phyloP scores from a whole-genome alignment of 2,888 invertebrate genomes.

The Cancer borealis region DNA sequence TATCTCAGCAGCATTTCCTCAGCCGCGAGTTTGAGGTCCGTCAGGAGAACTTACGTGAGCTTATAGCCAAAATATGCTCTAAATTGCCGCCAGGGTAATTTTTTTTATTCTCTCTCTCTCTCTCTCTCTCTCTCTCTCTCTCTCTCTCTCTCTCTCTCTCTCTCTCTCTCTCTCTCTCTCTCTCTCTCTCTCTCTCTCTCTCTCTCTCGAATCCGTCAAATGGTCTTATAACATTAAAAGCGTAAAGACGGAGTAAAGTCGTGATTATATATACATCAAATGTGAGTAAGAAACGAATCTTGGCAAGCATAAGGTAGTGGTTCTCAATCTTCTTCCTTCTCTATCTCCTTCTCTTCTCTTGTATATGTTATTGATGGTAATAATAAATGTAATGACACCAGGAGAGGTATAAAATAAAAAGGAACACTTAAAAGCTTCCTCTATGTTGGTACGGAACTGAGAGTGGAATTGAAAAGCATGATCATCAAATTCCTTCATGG shows the following conservation, averaged over 20 bases:
- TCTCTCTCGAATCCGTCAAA: background rate
- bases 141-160: constrained; percentile 13
- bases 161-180: constrained; percentile 7
- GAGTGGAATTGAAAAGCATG: too few species aligned
- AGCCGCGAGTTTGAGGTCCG: background rate
- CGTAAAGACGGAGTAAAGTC: background rate
- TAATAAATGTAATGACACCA: too few species aligned
- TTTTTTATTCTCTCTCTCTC: background rate
- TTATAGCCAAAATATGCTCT: background rate
- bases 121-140: background rate
- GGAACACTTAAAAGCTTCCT: too few species aligned
- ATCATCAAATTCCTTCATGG: too few species aligned
- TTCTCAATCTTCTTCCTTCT: too few species aligned
- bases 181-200: background rate
- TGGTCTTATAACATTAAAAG: background rate
- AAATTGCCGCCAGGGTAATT: background rate
- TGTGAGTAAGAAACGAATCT: background rate
- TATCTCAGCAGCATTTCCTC: background rate
- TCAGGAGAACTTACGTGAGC: background rate
- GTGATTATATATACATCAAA: background rate
- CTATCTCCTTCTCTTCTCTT: too few species aligned
- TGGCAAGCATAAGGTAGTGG: background rate
- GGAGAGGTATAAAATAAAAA: too few species aligned
- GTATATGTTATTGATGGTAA: too few species aligned
- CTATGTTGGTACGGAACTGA: too few species aligned